Percentiles rank a stretch among this genome's conserved stretches.
phyloP scores from a whole-genome alignment of 2,113 vertebrate genomes.

The Orycteropus afer region DNA sequence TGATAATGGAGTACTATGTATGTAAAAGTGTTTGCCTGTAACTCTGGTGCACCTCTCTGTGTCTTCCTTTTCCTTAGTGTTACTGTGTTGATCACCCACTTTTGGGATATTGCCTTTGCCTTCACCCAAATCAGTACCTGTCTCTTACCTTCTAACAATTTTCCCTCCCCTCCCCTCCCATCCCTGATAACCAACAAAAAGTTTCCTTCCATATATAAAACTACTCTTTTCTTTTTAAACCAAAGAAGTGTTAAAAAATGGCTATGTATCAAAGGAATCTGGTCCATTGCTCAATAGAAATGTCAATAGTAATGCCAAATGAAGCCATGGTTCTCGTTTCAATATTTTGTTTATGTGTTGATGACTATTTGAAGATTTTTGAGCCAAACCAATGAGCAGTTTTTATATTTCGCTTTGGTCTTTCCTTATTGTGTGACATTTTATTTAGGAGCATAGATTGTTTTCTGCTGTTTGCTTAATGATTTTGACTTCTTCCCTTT shows the following conservation, averaged over 20 bases:
- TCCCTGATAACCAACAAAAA: too few relatives aligned
- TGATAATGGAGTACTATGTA: too few relatives aligned
- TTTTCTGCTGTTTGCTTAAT: conserved; percentile 58
- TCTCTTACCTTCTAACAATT: too few relatives aligned
- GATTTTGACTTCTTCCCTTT: conserved; percentile 69
- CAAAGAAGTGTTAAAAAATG: conserved; percentile 1
- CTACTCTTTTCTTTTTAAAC: not conserved
- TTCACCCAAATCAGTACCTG: too few relatives aligned
- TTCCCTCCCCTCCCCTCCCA: too few relatives aligned
- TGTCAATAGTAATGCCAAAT: not conserved
- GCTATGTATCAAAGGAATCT: not conserved
- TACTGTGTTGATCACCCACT: too few relatives aligned
- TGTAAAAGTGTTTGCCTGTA: too few relatives aligned
- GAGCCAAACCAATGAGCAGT: conserved; percentile 44
- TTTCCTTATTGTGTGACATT: conserved; percentile 67
- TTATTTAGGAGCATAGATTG: conserved; percentile 63
- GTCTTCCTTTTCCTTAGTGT: too few relatives aligned
- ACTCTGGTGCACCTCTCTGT: too few relatives aligned
- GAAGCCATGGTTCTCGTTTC: not conserved
- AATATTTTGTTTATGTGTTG: not conserved
- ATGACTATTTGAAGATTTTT: conserved; percentile 57
- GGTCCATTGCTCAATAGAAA: not conserved
- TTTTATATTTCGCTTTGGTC: conserved; percentile 45
- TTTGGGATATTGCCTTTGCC: too few relatives aligned
- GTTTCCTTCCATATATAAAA: too few relatives aligned